Evolutionary conservation across 2,113 vertebrate genomes (phyloP).

Genomic region (Ptychochromis oligacanthus): DNA sequence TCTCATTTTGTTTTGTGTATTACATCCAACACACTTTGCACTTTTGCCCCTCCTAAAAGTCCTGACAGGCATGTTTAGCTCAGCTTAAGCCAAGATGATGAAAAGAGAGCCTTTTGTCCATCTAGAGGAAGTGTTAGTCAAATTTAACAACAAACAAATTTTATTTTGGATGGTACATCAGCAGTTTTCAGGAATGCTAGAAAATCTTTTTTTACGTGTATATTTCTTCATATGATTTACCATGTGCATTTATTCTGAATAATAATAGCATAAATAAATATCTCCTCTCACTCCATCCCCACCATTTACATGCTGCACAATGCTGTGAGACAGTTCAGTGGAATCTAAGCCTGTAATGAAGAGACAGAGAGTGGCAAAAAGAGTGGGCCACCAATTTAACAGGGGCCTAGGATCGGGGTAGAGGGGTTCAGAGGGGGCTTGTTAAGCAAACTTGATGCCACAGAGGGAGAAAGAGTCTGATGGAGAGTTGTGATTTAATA

Average conservation of each 20-base stretch:
- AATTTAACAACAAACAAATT: too few species aligned
- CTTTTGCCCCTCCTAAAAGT: not conserved
- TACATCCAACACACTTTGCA: not conserved
- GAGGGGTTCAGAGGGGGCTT: conserved; percentile 44
- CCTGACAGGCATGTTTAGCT: too few species aligned
- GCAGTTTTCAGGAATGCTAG: not conserved
- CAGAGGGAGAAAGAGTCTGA: conserved; percentile 17
- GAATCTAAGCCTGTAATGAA: conserved; percentile 46
- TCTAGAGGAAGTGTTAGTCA: too few species aligned
- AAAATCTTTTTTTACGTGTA: not conserved
- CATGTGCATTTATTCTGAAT: not conserved
- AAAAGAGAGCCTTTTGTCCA: too few species aligned
- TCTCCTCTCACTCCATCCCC: not conserved
- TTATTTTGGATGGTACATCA: not conserved
- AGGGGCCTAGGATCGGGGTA: conserved; percentile 56
- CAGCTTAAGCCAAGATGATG: too few species aligned
- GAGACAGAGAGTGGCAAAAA: conserved; percentile 37
- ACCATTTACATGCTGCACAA: conserved; percentile 26
- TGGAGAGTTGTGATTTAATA: conserved; percentile 60
- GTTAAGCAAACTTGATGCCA: conserved; percentile 59
- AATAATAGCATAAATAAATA: not conserved
- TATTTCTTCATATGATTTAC: not conserved
- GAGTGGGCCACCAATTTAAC: conserved; percentile 41
- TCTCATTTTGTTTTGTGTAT: not conserved
- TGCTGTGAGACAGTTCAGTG: conserved; percentile 44